Evolutionary conservation across 2,888 invertebrate genomes (phyloP).

Genomic region (Nomada fabriciana): DNA sequence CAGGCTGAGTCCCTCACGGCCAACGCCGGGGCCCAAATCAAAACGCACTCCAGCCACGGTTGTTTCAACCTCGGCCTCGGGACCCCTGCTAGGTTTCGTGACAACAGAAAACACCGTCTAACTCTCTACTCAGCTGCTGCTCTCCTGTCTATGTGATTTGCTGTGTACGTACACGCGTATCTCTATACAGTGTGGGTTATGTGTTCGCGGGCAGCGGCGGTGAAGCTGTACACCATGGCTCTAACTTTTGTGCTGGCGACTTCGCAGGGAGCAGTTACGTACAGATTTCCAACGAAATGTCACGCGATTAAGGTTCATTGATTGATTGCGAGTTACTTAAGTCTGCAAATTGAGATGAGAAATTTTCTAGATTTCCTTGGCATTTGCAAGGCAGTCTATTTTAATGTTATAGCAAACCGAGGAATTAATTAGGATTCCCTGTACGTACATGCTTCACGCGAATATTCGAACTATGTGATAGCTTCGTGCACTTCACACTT

Average conservation of each 20-base stretch:
- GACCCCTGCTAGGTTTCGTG: constrained; percentile 80
- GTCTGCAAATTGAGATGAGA: no score
- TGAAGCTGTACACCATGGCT: constrained; percentile 35
- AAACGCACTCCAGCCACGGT: constrained; percentile 84
- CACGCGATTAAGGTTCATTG: background rate
- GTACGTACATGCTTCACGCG: constrained; percentile 28
- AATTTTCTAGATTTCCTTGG: no score
- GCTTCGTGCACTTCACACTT: constrained; percentile 13
- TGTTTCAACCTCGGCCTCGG: constrained; percentile 83
- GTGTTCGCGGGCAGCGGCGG: constrained; percentile 38
- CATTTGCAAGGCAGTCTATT: no score
- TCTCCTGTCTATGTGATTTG: background rate
- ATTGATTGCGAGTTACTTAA: background rate
- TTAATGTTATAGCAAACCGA: no score
- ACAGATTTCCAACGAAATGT: no score
- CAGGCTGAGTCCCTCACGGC: constrained; percentile 86
- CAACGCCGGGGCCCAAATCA: constrained; percentile 85
- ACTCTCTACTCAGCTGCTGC: constrained; percentile 59
- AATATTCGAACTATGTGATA: constrained; percentile 4
- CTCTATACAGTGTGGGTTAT: constrained; percentile 12
- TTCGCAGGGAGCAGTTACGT: background rate
- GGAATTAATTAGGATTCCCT: no score
- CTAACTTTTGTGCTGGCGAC: constrained; percentile 12
- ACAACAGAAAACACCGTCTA: constrained; percentile 73
- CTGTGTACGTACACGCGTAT: background rate